Percentiles rank a stretch among this genome's conserved stretches.
Evolutionary conservation across 2,797 vertebrate genomes (phyloP).

Genomic region (Nannoperca obscura): DNA sequence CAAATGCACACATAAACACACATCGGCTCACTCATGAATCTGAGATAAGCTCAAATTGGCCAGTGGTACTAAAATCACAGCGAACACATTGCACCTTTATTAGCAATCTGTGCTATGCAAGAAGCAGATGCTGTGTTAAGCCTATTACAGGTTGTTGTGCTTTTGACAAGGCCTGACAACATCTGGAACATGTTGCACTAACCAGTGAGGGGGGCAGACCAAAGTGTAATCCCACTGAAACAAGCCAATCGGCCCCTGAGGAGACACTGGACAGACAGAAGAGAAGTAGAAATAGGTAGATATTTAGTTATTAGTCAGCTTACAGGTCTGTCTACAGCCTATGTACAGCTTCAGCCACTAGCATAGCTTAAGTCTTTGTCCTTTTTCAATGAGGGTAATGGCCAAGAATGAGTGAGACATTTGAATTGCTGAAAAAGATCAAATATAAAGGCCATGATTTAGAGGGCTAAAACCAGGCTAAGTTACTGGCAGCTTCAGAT

Average conservation of each 20-base stretch:
- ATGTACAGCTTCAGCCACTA: no score
- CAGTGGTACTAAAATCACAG: conserved; percentile 64
- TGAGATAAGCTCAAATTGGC: conserved; percentile 68
- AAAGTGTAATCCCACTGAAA: conserved; percentile 60
- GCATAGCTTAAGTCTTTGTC: no score
- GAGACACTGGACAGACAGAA: conserved; percentile 16
- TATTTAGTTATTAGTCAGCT: not conserved
- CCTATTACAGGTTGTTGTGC: conserved; percentile 77
- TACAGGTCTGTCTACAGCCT: not conserved
- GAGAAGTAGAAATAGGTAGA: not conserved
- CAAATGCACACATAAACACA: conserved; percentile 35
- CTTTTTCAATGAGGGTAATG: no score
- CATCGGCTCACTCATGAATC: conserved; percentile 25
- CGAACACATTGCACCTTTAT: conserved; percentile 77
- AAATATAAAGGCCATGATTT: not conserved
- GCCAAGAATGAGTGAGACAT: no score
- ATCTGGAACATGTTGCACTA: conserved; percentile 67
- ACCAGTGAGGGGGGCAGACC: conserved; percentile 53
- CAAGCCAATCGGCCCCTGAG: conserved; percentile 33
- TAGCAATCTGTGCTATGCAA: conserved; percentile 76
- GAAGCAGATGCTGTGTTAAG: conserved; percentile 68
- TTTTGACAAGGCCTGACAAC: conserved; percentile 72
- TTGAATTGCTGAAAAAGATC: not conserved
- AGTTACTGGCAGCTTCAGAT: not conserved
- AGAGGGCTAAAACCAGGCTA: no score